phyloP scores from a whole-genome alignment of 2,113 vertebrate species.

The Barbus barbus region DNA sequence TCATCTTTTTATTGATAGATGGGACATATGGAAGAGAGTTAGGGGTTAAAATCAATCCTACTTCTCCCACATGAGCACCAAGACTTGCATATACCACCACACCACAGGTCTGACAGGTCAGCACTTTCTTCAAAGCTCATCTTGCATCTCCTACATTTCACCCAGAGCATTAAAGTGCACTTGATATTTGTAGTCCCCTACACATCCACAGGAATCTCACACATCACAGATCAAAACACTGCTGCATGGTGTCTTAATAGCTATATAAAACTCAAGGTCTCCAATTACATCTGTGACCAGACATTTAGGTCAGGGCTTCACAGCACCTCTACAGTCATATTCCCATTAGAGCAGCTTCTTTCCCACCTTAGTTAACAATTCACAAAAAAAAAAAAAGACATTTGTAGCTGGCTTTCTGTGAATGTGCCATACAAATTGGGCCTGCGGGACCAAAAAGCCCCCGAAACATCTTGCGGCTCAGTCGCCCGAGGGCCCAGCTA shows the following conservation, averaged over 20 bases:
- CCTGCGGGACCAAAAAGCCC: slow-evolving; percentile 50
- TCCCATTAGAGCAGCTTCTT: slow-evolving; percentile 39
- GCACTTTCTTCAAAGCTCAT: not conserved
- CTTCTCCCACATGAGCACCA: not conserved
- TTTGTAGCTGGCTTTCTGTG: slow-evolving; percentile 38
- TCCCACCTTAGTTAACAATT: slow-evolving; percentile 52
- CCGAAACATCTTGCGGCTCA: slow-evolving; percentile 53
- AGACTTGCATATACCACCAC: not conserved
- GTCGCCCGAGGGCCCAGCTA: slow-evolving; percentile 39
- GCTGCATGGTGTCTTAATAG: slow-evolving; percentile 32
- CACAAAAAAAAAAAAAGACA: slow-evolving; percentile 51
- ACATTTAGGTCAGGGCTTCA: slow-evolving; percentile 57
- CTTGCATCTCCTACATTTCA: not conserved
- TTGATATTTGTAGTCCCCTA: slow-evolving; percentile 13
- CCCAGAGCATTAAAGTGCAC: not conserved
- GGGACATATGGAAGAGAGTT: not conserved
- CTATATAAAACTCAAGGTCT: slow-evolving; percentile 42
- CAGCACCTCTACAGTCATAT: slow-evolving; percentile 18
- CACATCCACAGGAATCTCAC: not conserved
- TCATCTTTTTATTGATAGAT: not conserved
- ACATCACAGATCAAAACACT: slow-evolving; percentile 10
- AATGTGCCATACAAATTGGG: slow-evolving; percentile 61
- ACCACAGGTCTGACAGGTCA: not conserved
- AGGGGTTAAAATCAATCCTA: not conserved
- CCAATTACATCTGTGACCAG: slow-evolving; percentile 47